Base-by-base conservation (phyloP, 2,888 invertebrate genomes). In the Gymnosoma rotundatum region DNA sequence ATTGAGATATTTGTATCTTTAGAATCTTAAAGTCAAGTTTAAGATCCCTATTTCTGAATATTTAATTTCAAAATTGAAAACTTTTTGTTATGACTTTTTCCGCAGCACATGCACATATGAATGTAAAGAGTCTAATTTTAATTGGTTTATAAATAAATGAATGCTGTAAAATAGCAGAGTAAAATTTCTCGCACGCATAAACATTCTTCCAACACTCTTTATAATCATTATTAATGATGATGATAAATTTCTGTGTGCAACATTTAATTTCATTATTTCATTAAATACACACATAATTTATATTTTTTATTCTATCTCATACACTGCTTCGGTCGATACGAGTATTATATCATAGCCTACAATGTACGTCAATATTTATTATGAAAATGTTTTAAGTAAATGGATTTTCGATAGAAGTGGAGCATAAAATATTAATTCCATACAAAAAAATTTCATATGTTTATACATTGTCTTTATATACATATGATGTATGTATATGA, bases 231-330 rank as follows among this genome's bases (percentile, higher is more conserved):
- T 12, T 25, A 36, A 66, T 64, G 50, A 60, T 61, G 18, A 32
- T 54, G 52, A 69, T 63, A 54, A 69, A 63, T 69, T 56, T 66
- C 3, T 60, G 50, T 60, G 32, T 60, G n/a, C 36, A 20, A 48
- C 16, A 38, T 61, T 14, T 80, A 42, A 70, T 75, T 75, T 6
- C 69, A 75, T 75, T 70, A 75, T 64, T 70, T 64, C 21, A 64
- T 58, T 58, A 48, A 75, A 56, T 20, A 54, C 25, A 9, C 18
- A 52, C 32, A 32, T 32, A 6, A 32, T 38, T 38, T 48, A 21
- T 18, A n/a, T 48, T 36, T 42, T 25, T 7, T 18, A 2, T 32
- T n/a, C 9, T 20, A 9, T 54, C 7, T 14, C 18, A 32, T 25
- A n/a, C 4, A 9, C 16, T 14, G 1, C 12, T 9, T 20, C 25